These are phyloP conservation scores for Bhutanitis thaidina DNA, from an alignment of 2,888 invertebrate genomes.

Conservation along the genomic window DNA sequence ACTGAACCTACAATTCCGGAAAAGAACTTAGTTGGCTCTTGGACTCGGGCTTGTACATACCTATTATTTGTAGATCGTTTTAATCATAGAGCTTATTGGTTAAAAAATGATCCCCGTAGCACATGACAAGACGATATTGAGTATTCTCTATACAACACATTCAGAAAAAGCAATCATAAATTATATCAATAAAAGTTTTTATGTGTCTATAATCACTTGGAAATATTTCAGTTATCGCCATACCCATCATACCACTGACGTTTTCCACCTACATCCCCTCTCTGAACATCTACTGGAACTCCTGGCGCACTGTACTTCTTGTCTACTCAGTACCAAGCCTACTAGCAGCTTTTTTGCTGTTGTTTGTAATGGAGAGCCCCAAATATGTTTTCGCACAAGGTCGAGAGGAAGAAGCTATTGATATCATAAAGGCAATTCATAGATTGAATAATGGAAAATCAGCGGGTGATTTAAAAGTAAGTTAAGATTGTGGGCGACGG, in stretches of 20 bases:
- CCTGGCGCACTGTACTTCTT: conserved; percentile 83
- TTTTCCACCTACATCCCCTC: conserved; percentile 41
- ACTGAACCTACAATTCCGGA: too few species aligned
- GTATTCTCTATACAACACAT: too few species aligned
- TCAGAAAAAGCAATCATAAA: too few species aligned
- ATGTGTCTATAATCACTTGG: not conserved
- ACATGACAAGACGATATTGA: too few species aligned
- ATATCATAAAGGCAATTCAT: conserved; percentile 48
- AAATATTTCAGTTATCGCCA: conserved; percentile 72
- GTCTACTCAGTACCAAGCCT: conserved; percentile 82
- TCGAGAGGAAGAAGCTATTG: conserved; percentile 73
- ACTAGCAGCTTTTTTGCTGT: conserved; percentile 76
- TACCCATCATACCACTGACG: conserved; percentile 78
- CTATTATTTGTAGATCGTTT: too few species aligned
- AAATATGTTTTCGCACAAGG: conserved; percentile 84
- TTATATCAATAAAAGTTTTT: too few species aligned
- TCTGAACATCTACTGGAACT: conserved; percentile 71
- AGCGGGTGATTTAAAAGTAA: conserved; percentile 42
- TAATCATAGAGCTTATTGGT: too few species aligned
- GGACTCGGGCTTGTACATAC: too few species aligned
- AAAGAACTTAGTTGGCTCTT: too few species aligned
- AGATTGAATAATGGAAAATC: conserved; percentile 42
- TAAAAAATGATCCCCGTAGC: too few species aligned
- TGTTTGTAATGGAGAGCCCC: conserved; percentile 86
- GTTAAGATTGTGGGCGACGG: too few species aligned